Conservation (phyloP, 2,113 vertebrate species). For the Manacus vitellinus region DNA sequence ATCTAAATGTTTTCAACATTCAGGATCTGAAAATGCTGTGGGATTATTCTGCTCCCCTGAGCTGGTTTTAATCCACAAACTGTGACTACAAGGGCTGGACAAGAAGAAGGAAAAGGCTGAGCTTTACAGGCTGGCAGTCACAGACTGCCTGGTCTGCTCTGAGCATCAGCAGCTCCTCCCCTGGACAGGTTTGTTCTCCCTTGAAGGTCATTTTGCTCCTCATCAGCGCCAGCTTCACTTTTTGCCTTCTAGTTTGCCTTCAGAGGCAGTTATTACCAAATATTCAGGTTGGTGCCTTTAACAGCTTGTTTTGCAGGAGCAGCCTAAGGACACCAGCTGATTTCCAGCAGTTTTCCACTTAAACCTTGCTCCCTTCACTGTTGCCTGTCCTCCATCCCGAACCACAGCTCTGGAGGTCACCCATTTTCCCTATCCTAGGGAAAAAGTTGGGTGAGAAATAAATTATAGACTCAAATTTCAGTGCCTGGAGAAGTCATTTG, state of each 20-base stretch:
- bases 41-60: neutral
- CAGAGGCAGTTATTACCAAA: neutral
- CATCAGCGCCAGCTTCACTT: neutral
- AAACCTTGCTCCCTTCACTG: neutral
- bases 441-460: neutral
- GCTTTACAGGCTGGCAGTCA: neutral
- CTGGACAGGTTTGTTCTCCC: neutral
- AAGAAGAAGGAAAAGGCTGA: neutral
- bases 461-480: neutral
- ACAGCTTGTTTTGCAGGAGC: neutral
- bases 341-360: neutral
- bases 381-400: rapidly evolving
- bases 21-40: neutral
- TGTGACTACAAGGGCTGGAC: neutral
- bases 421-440: neutral
- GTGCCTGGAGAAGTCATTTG: neutral
- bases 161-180: neutral
- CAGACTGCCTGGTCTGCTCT: neutral
- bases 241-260: neutral
- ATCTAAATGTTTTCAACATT: neutral
- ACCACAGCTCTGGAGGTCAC: neutral
- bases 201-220: neutral
- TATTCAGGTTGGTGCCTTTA: neutral
- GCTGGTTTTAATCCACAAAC: neutral
- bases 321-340: neutral